phyloP scores from a whole-genome alignment of 2,888 invertebrate genomes.

The Diarsia dahlii region DNA sequence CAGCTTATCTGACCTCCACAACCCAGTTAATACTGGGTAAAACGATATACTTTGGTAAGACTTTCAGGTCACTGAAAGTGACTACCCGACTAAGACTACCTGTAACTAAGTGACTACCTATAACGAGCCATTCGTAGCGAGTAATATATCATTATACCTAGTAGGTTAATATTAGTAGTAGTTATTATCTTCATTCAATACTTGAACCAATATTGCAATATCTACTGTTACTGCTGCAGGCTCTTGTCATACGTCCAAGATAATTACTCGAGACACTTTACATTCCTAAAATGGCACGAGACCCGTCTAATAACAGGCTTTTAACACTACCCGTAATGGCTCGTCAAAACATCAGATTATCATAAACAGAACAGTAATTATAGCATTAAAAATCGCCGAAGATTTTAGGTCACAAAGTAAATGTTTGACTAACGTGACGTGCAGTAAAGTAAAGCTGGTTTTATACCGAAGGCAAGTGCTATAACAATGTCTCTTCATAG shows the following conservation, averaged over 20 bases:
- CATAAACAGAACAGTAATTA: slow-evolving; percentile 61
- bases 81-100: too few species aligned
- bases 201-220: slow-evolving; percentile 34
- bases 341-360: slow-evolving; percentile 56
- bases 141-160: background rate
- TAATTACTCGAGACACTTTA: slow-evolving; percentile 46
- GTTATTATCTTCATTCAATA: background rate
- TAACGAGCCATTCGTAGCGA: too few species aligned
- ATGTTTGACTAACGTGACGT: slow-evolving; percentile 72
- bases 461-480: background rate
- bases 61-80: too few species aligned
- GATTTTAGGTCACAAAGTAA: slow-evolving; percentile 68
- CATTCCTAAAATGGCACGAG: slow-evolving; percentile 50
- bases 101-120: too few species aligned
- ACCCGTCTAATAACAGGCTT: slow-evolving; percentile 58
- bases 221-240: slow-evolving; percentile 45
- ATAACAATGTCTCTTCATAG: background rate
- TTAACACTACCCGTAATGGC: slow-evolving; percentile 58
- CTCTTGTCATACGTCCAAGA: slow-evolving; percentile 26
- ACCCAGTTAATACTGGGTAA: too few species aligned
- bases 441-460: slow-evolving; percentile 38
- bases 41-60: too few species aligned
- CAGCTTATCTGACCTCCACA: too few species aligned
- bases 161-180: background rate
- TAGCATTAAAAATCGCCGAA: slow-evolving; percentile 61